Evolutionary conservation across 1,140 invertebrate species (phyloP), one percentile per base, ranked within the genome.

Genomic region (Bicyclus anynana): DNA sequence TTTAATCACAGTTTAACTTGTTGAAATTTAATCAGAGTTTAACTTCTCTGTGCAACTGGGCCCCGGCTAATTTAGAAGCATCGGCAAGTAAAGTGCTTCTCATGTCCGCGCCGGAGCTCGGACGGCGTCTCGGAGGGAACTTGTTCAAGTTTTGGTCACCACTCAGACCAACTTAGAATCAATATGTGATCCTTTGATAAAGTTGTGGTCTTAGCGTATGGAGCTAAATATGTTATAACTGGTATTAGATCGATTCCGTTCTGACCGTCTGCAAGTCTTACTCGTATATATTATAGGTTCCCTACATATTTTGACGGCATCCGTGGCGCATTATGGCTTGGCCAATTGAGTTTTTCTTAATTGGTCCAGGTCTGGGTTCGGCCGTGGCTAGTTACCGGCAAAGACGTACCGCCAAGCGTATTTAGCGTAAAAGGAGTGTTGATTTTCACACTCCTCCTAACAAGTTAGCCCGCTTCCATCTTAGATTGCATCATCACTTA

Each of bases 51-150:
- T 72, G 55, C 5, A 40, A 66, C 53, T 52, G 42, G 57, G 59
- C 12, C 27, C 18, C 17, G 44, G 71, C 78, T 82, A 84, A 84
- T 82, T 87, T 84, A 76, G 73, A 71, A 77, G 69, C 82, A 81
- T 85, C 69, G 82, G 67, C 63, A 73, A 71, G 77, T 67, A 80
- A 85, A 87, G 81, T 87, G 84, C 72, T 67, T 84, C 81, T 82
- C 77, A 72, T 69, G 69, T 67, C 72, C 66, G 62, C 48, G 61
- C 49, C 54, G 68, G 59, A 49, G 65, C 51, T 55, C 57, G 62
- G 58, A 47, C 67, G 51, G 56, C 57, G 62, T 64, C 67, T 75
- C 63, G 48, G 46, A 61, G 50, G 59, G 68, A 74, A 79, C 65
- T 80, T 67, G 63, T 53, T 54, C 53, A 54, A 76, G 70, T 75